A percentile compares a stretch with the other conserved stretches of the same genome.
Evolutionary conservation across 1,140 invertebrate genomes (phyloP).

Genomic region (Drosophila dunni): DNA sequence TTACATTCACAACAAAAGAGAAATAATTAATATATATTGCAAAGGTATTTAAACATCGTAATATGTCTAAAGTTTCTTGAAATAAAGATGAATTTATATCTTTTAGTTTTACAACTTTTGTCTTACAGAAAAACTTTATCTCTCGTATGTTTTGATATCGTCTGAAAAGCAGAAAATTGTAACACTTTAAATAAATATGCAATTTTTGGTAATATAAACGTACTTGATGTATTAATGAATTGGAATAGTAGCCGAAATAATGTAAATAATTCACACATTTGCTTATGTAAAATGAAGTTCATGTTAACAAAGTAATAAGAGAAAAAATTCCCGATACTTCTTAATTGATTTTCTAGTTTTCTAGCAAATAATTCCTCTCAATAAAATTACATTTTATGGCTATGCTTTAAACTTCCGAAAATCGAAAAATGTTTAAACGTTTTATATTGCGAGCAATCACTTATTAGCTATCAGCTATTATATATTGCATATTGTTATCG

Average conservation of each 20-base stretch:
- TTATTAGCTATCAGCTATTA: conserved; percentile 31
- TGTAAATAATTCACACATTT: no score
- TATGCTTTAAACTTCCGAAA: not conserved
- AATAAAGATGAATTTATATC: not conserved
- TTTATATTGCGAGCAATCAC: conserved; percentile 1
- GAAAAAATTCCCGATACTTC: no score
- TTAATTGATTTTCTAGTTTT: no score
- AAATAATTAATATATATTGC: not conserved
- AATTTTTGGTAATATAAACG: no score
- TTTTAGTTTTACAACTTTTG: not conserved
- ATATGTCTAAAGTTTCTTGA: not conserved
- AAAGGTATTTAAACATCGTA: not conserved
- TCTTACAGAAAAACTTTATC: not conserved
- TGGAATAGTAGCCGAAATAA: no score
- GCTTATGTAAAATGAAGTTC: no score
- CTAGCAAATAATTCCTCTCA: not conserved
- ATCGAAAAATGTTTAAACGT: not conserved
- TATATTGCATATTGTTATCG: conserved; percentile 33
- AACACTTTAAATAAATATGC: no score
- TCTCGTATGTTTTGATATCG: no score
- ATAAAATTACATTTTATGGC: not conserved
- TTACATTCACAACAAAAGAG: not conserved
- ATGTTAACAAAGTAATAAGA: no score
- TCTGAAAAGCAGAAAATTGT: no score
- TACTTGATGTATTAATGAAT: no score